Conservation (phyloP, 2,888 invertebrate species). For the Polymixis lichenea region DNA sequence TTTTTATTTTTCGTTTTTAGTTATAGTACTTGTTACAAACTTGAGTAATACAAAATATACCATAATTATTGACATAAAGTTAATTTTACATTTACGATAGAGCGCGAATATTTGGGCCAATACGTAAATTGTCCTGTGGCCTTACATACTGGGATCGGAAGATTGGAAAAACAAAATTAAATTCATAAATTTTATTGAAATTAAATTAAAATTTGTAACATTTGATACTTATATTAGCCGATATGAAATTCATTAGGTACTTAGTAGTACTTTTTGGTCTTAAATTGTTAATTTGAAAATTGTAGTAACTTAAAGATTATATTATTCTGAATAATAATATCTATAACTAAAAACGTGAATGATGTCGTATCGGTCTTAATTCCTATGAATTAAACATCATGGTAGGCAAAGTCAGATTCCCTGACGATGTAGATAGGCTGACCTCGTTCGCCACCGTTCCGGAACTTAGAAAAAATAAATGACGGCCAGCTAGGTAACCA, state of each 20-base stretch:
- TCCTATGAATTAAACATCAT: neutral
- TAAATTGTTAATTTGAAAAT: neutral
- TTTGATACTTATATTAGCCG: neutral
- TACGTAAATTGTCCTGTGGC: too few species aligned
- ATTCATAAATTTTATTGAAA: conserved; percentile 14
- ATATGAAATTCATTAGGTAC: neutral
- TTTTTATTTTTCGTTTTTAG: too few species aligned
- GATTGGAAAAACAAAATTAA: neutral
- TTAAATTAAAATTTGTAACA: neutral
- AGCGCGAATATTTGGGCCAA: too few species aligned
- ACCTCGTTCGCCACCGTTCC: neutral
- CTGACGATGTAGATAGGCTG: conserved; percentile 35
- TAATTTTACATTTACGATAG: too few species aligned
- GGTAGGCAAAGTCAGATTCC: conserved; percentile 23
- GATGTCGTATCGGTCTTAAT: neutral
- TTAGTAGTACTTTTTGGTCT: neutral
- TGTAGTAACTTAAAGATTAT: neutral
- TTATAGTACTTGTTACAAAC: too few species aligned
- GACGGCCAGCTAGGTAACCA: conserved; percentile 16
- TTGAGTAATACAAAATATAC: too few species aligned
- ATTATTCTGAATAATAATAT: too few species aligned
- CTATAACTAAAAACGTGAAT: neutral
- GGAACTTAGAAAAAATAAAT: neutral
- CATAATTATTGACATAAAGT: too few species aligned
- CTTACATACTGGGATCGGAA: neutral